Percentiles rank a stretch among this genome's conserved stretches.
Evolutionary conservation across 2,888 invertebrate species (phyloP).

Genomic region (Tribolium freemani): DNA sequence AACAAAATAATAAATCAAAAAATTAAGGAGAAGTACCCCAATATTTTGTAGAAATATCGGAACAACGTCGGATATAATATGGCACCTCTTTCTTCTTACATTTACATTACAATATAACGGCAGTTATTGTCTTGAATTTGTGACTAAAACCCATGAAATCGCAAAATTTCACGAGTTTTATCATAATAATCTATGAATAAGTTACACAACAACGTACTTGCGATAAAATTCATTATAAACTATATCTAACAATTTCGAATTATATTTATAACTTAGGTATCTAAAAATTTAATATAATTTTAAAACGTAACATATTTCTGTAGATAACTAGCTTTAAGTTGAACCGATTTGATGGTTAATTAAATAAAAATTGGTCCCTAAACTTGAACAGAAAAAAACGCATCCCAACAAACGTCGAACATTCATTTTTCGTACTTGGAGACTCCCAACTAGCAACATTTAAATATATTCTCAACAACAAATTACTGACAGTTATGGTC

Average conservation of each 20-base stretch:
- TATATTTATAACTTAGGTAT: constrained; percentile 8
- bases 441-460: not conserved
- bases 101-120: constrained; percentile 41
- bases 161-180: constrained; percentile 2
- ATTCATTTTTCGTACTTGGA: not conserved
- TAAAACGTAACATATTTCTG: constrained; percentile 14
- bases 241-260: constrained; percentile 27
- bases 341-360: constrained; percentile 18
- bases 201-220: constrained; percentile 22
- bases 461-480: constrained; percentile 23
- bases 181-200: constrained; percentile 3
- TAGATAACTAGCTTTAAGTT: constrained; percentile 17
- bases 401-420: constrained; percentile 19
- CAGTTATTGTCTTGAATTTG: constrained; percentile 40
- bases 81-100: constrained; percentile 35
- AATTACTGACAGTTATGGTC: constrained; percentile 18
- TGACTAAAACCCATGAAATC: constrained; percentile 12
- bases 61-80: constrained; percentile 26
- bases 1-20: constrained; percentile 44
- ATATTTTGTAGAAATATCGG: constrained; percentile 17
- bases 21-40: constrained; percentile 34
- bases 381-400: constrained; percentile 23
- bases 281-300: constrained; percentile 1
- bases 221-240: constrained; percentile 16
- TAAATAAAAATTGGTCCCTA: constrained; percentile 34